A percentile compares a stretch with the other conserved stretches of the same genome.
Evolutionary conservation across 2,797 vertebrate genomes (phyloP).

Genomic region (Chromobotia macracanthus): DNA sequence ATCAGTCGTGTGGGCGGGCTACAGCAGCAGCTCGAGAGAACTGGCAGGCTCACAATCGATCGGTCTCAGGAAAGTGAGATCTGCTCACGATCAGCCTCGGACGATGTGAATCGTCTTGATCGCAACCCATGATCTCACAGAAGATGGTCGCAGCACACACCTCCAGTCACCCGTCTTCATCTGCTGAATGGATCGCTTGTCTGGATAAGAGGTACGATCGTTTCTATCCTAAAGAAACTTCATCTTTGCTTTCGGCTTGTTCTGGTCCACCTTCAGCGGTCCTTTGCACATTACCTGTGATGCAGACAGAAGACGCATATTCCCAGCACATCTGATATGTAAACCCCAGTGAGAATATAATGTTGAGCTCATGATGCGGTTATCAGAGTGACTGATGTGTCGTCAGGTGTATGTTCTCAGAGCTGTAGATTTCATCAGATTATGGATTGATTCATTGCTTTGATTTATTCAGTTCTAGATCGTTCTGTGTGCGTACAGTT

Average conservation of each 20-base stretch:
- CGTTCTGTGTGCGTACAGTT: neutral
- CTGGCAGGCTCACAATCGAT: conserved; percentile 12
- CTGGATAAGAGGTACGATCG: conserved; percentile 91
- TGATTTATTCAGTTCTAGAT: neutral
- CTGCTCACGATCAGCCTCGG: conserved; percentile 35
- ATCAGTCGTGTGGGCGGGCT: conserved; percentile 20
- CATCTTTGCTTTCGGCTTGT: neutral
- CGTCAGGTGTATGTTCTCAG: neutral
- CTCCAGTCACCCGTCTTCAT: conserved; percentile 82
- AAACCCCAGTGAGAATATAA: neutral
- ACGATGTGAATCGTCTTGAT: conserved; percentile 41
- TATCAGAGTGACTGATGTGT: conserved; percentile 1
- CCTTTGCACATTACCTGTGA: neutral
- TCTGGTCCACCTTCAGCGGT: neutral
- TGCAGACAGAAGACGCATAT: neutral
- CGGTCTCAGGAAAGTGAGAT: conserved; percentile 38
- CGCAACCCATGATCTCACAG: conserved; percentile 69
- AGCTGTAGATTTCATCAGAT: neutral
- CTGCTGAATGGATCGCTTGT: conserved; percentile 91
- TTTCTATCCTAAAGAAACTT: neutral
- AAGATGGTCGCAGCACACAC: conserved; percentile 93
- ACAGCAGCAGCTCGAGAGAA: neutral
- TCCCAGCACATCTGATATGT: neutral
- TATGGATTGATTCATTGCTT: neutral
- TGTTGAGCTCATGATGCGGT: neutral